A percentile compares a stretch with the other conserved stretches of the same genome.
These are phyloP conservation scores for Nemotelus nigrinus DNA, from an alignment of 2,888 invertebrate species.

Conservation along the genomic window DNA sequence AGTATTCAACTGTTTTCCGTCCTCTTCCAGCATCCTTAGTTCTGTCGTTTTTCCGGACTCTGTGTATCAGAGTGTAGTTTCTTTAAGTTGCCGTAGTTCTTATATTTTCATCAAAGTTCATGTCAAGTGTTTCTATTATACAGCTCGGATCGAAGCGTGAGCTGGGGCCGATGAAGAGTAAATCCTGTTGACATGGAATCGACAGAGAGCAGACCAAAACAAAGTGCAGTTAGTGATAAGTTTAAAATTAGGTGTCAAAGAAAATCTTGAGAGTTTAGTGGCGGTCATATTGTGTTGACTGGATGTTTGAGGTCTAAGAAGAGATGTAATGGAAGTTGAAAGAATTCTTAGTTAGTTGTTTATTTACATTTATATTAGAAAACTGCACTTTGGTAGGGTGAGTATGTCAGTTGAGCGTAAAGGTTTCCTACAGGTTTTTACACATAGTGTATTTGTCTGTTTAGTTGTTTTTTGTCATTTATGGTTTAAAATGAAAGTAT, in stretches of 20 bases:
- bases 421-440: too few relatives aligned
- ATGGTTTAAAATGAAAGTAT: too few relatives aligned
- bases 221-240: constrained; percentile 21
- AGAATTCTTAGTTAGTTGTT: too few relatives aligned
- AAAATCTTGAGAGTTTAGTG: background rate
- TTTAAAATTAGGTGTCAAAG: constrained; percentile 36
- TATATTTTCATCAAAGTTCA: constrained; percentile 20
- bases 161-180: constrained; percentile 11
- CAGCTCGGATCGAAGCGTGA: background rate
- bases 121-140: constrained; percentile 9
- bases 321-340: too few relatives aligned
- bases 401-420: too few relatives aligned
- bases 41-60: background rate
- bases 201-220: constrained; percentile 21
- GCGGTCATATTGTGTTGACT: too few relatives aligned
- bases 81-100: background rate
- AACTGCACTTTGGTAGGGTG: too few relatives aligned
- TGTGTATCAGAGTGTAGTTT: background rate
- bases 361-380: too few relatives aligned
- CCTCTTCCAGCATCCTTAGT: background rate
- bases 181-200: constrained; percentile 39
- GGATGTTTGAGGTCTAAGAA: too few relatives aligned
- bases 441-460: too few relatives aligned
- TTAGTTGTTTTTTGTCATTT: too few relatives aligned
- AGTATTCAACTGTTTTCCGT: constrained; percentile 20